Percentiles rank a stretch among this genome's conserved stretches.
phyloP scores from a whole-genome alignment of 2,113 vertebrate genomes.

The Microcebus lehilahytsara region DNA sequence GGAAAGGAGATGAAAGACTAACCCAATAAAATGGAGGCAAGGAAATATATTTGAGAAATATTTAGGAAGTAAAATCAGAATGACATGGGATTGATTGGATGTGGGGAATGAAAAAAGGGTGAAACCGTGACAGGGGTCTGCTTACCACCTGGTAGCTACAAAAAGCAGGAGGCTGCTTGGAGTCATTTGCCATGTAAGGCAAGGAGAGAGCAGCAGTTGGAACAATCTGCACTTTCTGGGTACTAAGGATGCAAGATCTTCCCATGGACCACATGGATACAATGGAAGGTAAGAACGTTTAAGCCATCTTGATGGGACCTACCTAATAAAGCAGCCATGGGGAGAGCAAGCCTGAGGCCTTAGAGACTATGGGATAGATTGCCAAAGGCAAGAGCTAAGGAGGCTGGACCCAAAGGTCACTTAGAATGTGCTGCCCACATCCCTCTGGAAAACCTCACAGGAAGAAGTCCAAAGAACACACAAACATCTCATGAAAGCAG shows the following conservation, averaged over 20 bases:
- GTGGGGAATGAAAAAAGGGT: not conserved
- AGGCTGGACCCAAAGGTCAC: not conserved
- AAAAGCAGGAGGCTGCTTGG: not conserved
- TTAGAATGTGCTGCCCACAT: not conserved
- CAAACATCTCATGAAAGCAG: not conserved
- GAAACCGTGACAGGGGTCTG: not conserved
- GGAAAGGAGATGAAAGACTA: not conserved
- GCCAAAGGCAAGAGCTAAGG: not conserved
- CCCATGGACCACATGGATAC: not conserved
- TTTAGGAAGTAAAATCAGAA: not conserved
- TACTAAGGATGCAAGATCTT: not conserved
- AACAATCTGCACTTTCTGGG: not conserved
- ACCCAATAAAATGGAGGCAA: not conserved
- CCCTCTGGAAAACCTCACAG: not conserved
- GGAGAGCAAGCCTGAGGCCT: not conserved
- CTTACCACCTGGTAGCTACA: not conserved
- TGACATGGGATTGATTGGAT: not conserved
- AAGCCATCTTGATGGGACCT: not conserved
- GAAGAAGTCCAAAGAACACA: not conserved
- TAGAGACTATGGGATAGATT: not conserved
- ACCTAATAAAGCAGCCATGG: not conserved
- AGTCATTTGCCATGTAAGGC: not conserved
- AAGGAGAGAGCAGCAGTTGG: not conserved
- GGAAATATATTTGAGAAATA: not conserved
- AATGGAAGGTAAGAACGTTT: not conserved